phyloP scores from a whole-genome alignment of 1,140 invertebrate species.

The Drosophila ironensis region DNA sequence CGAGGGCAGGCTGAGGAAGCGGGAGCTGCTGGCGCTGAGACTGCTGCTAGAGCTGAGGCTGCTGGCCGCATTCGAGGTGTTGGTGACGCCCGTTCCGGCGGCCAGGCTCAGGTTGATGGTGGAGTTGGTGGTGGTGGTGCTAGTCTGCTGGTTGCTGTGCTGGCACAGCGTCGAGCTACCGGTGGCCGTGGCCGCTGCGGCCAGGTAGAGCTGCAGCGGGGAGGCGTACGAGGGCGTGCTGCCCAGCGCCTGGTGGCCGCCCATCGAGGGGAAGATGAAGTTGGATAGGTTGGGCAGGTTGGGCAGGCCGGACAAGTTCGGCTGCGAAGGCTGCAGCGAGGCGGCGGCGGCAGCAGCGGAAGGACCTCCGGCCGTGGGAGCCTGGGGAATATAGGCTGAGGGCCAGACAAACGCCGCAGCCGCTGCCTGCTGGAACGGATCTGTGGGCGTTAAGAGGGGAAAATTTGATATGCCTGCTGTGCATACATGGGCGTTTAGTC shows the following conservation, averaged over 20 bases:
- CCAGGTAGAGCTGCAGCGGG: slow-evolving; percentile 83
- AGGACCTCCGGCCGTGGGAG: slow-evolving; percentile 85
- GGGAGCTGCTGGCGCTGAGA: slow-evolving; percentile 54
- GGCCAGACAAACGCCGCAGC: slow-evolving; percentile 82
- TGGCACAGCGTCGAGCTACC: slow-evolving; percentile 75
- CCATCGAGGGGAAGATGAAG: slow-evolving; percentile 79
- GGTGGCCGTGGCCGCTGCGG: slow-evolving; percentile 78
- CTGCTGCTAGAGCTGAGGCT: slow-evolving; percentile 50
- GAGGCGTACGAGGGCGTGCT: slow-evolving; percentile 83
- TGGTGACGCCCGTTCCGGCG: slow-evolving; percentile 44
- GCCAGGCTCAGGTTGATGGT: slow-evolving; percentile 71
- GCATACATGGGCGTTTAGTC: slow-evolving; percentile 47
- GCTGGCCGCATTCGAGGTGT: slow-evolving; percentile 27
- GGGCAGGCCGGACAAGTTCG: slow-evolving; percentile 58
- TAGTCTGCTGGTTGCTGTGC: slow-evolving; percentile 68
- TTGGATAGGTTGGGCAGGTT: slow-evolving; percentile 69
- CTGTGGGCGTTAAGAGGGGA: slow-evolving; percentile 83
- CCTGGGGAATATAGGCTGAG: slow-evolving; percentile 72
- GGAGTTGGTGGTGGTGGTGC: slow-evolving; percentile 68
- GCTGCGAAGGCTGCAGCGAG: slow-evolving; percentile 84
- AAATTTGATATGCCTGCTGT: slow-evolving; percentile 79
- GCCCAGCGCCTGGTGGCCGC: slow-evolving; percentile 60
- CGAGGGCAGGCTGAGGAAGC: slow-evolving; percentile 58
- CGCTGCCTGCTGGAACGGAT: slow-evolving; percentile 89
- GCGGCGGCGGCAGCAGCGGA: slow-evolving; percentile 77